These are phyloP conservation scores for Ptilonorhynchus violaceus DNA, from an alignment of 2,113 vertebrate genomes.

Conservation along the genomic window DNA sequence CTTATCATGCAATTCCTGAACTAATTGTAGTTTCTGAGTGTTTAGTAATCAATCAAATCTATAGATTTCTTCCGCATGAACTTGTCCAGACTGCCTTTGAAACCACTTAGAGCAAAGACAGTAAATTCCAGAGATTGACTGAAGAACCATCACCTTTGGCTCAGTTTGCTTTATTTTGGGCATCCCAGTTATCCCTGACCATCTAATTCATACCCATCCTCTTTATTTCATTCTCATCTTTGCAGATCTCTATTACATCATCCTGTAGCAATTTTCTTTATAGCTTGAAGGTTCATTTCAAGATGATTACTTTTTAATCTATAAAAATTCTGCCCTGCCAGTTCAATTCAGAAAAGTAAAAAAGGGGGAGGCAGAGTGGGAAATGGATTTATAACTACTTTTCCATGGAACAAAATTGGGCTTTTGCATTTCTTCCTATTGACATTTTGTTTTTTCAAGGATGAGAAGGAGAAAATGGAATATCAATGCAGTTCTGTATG, in stretches of 20 bases:
- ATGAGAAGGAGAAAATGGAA: background rate
- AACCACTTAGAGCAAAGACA: background rate
- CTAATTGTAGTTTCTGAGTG: background rate
- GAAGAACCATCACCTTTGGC: background rate
- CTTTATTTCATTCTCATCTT: background rate
- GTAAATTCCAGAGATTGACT: background rate
- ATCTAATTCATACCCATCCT: background rate
- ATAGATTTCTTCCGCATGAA: background rate
- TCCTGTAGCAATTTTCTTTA: background rate
- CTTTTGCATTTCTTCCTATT: background rate
- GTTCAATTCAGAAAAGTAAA: background rate
- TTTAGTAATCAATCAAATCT: background rate
- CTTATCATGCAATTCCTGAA: background rate
- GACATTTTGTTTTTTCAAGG: background rate
- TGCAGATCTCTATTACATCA: background rate
- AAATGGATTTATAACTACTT: background rate
- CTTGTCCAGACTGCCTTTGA: background rate
- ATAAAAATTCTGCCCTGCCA: background rate
- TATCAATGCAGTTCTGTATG: background rate
- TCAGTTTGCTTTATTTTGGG: background rate
- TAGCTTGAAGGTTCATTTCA: background rate
- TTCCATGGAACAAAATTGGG: background rate
- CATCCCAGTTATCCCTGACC: background rate
- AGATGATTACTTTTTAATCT: background rate
- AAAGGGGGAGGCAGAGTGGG: fast-evolving